These are phyloP conservation scores for Ommatoiulus sabulosus DNA, from an alignment of 2,888 invertebrate species.

Conservation along the genomic window DNA sequence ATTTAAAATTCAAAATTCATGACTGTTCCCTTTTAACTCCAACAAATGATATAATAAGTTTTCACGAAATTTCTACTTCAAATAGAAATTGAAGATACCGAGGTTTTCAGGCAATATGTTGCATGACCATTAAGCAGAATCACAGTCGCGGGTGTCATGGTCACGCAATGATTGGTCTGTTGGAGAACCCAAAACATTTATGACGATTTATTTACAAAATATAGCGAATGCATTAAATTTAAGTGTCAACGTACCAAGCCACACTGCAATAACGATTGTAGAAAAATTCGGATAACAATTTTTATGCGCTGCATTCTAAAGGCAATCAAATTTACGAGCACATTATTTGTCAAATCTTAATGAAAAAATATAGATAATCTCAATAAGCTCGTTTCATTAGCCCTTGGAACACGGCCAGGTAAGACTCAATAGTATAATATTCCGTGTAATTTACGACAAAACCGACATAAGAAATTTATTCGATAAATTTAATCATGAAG, in stretches of 20 bases:
- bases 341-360: not conserved
- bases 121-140: too few relatives aligned
- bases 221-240: too few relatives aligned
- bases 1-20: not conserved
- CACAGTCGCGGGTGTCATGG: too few relatives aligned
- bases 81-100: not conserved
- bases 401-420: not conserved
- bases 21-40: not conserved
- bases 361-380: not conserved
- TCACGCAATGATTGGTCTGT: too few relatives aligned
- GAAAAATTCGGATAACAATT: not conserved
- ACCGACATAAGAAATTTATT: not conserved
- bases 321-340: not conserved
- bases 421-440: not conserved
- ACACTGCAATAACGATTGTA: not conserved
- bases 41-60: not conserved
- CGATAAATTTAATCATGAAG: too few relatives aligned
- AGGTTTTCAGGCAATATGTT: not conserved
- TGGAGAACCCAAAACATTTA: too few relatives aligned
- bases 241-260: not conserved
- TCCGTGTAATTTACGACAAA: not conserved
- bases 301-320: not conserved
- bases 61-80: not conserved
- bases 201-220: too few relatives aligned
- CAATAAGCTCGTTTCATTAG: not conserved